Base-by-base conservation (phyloP, 2,888 invertebrate genomes). In the Tachina grossa region DNA sequence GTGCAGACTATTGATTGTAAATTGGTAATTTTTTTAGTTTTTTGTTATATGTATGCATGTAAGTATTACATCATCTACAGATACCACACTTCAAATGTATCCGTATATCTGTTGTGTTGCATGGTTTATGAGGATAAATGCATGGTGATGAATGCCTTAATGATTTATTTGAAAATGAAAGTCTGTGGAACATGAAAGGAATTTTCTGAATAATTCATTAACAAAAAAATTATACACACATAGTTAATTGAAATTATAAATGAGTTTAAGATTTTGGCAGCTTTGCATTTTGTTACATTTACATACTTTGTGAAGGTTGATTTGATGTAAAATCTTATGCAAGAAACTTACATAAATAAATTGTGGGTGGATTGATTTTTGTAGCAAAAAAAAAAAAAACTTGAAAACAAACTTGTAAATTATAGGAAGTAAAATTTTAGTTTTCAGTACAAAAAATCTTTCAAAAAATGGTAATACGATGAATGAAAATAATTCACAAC, bases 41-140 rank as follows among this genome's bases (percentile, higher is more conserved):
- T 76, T 65, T 63, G 41, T 31, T 31, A 31, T 31, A 31, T 31
- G 5, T 31, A 31, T n/a, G 2, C 6, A 51, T 22, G n/a, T 41
- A 57, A 13, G 41, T 59, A 59, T 78, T 78, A 71, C 69, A 78
- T 78, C 61, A 78, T 61, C 53, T 69, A n/a, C 13, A n/a, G 51
- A 13, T 69, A 45, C 51, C 16, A 43, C 45, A 1, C 16, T 43
- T 9, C 16, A 43, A 55, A 14, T 47, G 16, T 59, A 39, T n/a
- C 39, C 31, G 6, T 31, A 31, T 31, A 1, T 31, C 31, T 31
- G 31, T 31, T 41, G 61, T 16, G 2, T 49, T 31, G 45, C 16
- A 19, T 49, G 59, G 16, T 9, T 61, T 43, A 11, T 3, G 43
- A 43, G 61, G 41, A 43, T 43, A 43, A 11, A 16, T 43, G 43